These are phyloP conservation scores for Agrilus cyanescens DNA, from an alignment of 2,888 invertebrate genomes.

Conservation along the genomic window DNA sequence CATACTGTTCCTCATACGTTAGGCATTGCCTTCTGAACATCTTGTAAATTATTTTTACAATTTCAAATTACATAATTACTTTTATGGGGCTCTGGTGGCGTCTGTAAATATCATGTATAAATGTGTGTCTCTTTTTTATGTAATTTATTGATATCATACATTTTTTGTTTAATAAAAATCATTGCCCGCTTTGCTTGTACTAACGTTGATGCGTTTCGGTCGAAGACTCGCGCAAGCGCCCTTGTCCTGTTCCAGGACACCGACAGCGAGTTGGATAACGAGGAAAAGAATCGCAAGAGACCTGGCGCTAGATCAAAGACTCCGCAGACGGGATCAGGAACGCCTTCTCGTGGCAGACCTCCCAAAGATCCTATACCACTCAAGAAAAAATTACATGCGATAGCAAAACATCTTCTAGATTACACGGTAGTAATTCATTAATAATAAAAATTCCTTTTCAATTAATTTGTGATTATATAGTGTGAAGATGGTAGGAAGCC, in stretches of 20 bases:
- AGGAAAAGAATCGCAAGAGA: slow-evolving; percentile 25
- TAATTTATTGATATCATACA: not conserved
- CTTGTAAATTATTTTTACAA: too few species aligned
- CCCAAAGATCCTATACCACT: slow-evolving; percentile 42
- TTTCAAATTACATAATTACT: too few species aligned
- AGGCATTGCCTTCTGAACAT: too few species aligned
- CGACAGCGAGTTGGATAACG: slow-evolving; percentile 39
- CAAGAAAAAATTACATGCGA: slow-evolving; percentile 66
- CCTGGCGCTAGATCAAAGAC: slow-evolving; percentile 27
- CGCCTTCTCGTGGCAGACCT: slow-evolving; percentile 28
- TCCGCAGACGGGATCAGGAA: slow-evolving; percentile 14
- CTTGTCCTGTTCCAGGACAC: slow-evolving; percentile 32
- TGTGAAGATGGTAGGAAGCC: slow-evolving; percentile 72
- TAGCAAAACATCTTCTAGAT: slow-evolving; percentile 66
- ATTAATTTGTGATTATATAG: slow-evolving; percentile 27
- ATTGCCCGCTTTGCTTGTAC: too few species aligned
- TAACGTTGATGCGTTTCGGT: too few species aligned
- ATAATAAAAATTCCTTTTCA: not conserved
- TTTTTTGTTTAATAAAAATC: too few species aligned
- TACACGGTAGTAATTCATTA: slow-evolving; percentile 41
- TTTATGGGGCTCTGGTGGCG: too few species aligned
- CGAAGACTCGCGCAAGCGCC: too few species aligned
- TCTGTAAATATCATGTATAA: too few species aligned
- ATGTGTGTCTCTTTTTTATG: too few species aligned
- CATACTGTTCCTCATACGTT: too few species aligned